These are phyloP conservation scores for Rhogogaster chlorosoma DNA, from an alignment of 2,888 invertebrate genomes.

Conservation along the genomic window DNA sequence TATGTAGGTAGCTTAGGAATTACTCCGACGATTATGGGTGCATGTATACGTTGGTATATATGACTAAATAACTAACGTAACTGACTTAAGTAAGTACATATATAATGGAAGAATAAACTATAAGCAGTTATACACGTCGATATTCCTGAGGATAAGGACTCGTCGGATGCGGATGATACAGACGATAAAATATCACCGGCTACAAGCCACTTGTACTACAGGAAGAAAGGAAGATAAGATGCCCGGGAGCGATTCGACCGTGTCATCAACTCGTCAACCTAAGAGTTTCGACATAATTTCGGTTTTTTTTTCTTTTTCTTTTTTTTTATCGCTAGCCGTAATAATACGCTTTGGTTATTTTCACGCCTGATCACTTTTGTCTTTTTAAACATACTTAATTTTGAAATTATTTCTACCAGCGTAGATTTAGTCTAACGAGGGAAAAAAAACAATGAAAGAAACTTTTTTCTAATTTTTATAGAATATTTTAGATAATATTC, in stretches of 20 bases:
- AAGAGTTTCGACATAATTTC: not conserved
- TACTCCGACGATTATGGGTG: not conserved
- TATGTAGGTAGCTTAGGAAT: not conserved
- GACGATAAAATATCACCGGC: not conserved
- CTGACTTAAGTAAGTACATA: not conserved
- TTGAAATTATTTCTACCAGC: too few species aligned
- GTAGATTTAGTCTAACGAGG: too few species aligned
- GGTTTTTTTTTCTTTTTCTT: not conserved
- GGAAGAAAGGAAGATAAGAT: not conserved
- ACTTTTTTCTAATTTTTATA: too few species aligned
- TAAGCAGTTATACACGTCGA: not conserved
- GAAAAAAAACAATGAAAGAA: too few species aligned
- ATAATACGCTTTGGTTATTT: not conserved
- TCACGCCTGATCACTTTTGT: not conserved
- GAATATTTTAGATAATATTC: too few species aligned
- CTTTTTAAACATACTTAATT: too few species aligned
- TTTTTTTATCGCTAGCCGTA: too few species aligned
- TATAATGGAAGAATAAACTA: not conserved
- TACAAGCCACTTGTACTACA: not conserved
- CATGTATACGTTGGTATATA: not conserved
- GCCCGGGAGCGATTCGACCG: not conserved
- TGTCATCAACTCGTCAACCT: not conserved
- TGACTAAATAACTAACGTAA: not conserved
- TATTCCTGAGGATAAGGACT: not conserved
- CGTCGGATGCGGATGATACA: conserved; percentile 17